Base-by-base conservation (phyloP, 2,888 invertebrate species). In the Acholoe squamosa region DNA sequence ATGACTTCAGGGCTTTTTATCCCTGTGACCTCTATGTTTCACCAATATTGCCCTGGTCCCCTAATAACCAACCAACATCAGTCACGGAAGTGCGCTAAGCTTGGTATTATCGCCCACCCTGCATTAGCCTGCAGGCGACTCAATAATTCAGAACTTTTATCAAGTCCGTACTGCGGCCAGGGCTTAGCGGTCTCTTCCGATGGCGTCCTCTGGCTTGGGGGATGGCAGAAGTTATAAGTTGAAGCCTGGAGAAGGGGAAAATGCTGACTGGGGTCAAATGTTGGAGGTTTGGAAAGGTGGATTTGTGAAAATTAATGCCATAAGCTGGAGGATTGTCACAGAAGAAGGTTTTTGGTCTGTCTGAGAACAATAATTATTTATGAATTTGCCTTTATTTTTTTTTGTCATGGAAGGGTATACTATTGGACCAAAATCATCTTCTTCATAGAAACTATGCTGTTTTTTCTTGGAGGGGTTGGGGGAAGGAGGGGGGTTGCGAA, bases 81-180 rank as follows among this genome's bases (percentile, higher is more conserved):
- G 71, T 71, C 71, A 71, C 28, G 71, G 31, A 22, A 25, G 25
- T 28, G 71, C 71, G 71, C 31, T 71, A 71, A 71, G 71, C 71
- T 71, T 28, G 19, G 71, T 71, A 71, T 71, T 71, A 71, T 71
- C 71, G 71, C 71, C 71, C 71, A 16, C n/a, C 71, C 71, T 71
- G 71, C 71, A 71, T 28, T 71, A 71, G 71, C 31, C 71, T 71
- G 71, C 71, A 71, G 71, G 71, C 19, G 71, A 71, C 71, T 71
- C 71, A 71, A 71, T 71, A 71, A 71, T 71, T 71, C 71, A 71
- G 28, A 28, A 71, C 28, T 28, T 71, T 71, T 71, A 71, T 71
- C 71, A 61, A n/a, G 61, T 61, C n/a, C 61, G 22, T 61, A 19
- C 14, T 71, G 71, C 31, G 28, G 43, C 71, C 71, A 61, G 28